Base-by-base conservation (phyloP, 2,888 invertebrate species). In the Chromoteleia sp. region DNA sequence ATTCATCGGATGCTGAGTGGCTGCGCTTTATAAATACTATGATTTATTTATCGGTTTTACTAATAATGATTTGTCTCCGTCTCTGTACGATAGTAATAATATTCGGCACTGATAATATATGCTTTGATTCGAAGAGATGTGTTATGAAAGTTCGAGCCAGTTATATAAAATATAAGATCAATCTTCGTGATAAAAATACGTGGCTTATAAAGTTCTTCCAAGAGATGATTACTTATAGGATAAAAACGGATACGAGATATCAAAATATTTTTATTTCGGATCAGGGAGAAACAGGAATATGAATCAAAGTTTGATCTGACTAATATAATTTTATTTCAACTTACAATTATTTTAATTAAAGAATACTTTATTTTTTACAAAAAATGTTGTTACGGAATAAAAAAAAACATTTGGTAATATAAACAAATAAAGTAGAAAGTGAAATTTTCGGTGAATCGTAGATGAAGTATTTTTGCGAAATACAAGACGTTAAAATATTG, bases 31-130 rank as follows among this genome's bases (percentile, higher is more conserved):
- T 85, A 84, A 86, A 85, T 85, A 83, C 86, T 80, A 79, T 84
- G 85, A 86, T 86, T 86, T 86, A 86, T 85, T 82, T 81, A 83
- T 86, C 85, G 81, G 83, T 82, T 61, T 84, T 83, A 82, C 81
- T 85, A 85, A 86, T 86, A 86, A 84, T 85, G 85, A 85, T 85
- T 85, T 85, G 84, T 85, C 68, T 83, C 77, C 68, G 65, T 58
- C 70, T 70, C 54, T 56, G 30, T 12, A 21, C 50, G 71, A 12
- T n/a, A 17, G 65, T 71, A 59, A 73, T 78, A 65, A 48, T 71
- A 71, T 71, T 78, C 58, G 41, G 39, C 30, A 12, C 52, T 14
- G 39, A 21, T 77, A 76, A 68, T 76, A 52, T 68, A 58, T 65
- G 75, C 65, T 25, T 15, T 45, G 63, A 63, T 21, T 41, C 15